A percentile compares a stretch with the other conserved stretches of the same genome.
Conservation (phyloP, 2,888 invertebrate species). For the Mechanitis mazaeus region DNA sequence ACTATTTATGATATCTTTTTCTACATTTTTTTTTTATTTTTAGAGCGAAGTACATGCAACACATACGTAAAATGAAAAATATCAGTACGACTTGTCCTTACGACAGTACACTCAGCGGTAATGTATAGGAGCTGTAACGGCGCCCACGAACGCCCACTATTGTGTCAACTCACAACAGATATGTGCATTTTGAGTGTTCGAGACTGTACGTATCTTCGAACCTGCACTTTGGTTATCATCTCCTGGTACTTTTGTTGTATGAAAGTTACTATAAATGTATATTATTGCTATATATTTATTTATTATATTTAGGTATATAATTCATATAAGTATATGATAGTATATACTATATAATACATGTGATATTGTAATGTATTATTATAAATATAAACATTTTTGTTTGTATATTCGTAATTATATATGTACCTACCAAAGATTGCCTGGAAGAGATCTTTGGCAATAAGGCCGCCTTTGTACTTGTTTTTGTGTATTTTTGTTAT, state of each 20-base stretch:
- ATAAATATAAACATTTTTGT: too few relatives aligned
- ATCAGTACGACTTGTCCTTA: constrained; percentile 4
- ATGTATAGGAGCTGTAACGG: constrained; percentile 17
- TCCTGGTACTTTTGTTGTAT: constrained; percentile 16
- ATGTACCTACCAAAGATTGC: too few relatives aligned
- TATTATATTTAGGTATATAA: background rate
- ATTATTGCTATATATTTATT: background rate
- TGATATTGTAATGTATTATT: too few relatives aligned
- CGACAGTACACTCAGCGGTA: constrained; percentile 1
- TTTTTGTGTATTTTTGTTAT: too few relatives aligned
- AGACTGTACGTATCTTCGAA: constrained; percentile 16
- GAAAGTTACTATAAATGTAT: constrained; percentile 6
- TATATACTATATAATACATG: too few relatives aligned
- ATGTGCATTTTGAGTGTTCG: constrained; percentile 19
- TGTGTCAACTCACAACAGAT: constrained; percentile 24
- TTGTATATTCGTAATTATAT: too few relatives aligned
- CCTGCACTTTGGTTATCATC: constrained; percentile 20
- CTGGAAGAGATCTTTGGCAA: too few relatives aligned
- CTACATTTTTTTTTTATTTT: too few relatives aligned
- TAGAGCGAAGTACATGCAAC: background rate
- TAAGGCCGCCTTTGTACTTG: too few relatives aligned
- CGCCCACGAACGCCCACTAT: constrained; percentile 29
- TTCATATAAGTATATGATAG: background rate
- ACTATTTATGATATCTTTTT: too few relatives aligned
- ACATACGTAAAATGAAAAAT: background rate